Base-by-base conservation (phyloP, 2,888 invertebrate species). In the Chalcis sispes region DNA sequence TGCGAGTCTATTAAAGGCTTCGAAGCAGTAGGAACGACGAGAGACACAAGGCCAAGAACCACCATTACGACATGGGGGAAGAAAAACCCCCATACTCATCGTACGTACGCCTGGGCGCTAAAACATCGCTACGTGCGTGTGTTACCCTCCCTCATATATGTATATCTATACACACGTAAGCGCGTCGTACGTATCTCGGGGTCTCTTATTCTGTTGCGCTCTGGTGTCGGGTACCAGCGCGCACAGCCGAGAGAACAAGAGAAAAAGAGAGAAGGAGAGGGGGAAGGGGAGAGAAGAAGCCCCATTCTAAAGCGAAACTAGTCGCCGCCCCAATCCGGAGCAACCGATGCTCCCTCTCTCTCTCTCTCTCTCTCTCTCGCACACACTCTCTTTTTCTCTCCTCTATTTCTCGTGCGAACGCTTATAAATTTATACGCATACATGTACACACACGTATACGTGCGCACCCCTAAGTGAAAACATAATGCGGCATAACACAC, bases 271-370 rank as follows among this genome's bases (percentile, higher is more conserved):
- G 50, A 50, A n/a, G n/a, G n/a, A n/a, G n/a, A n/a, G n/a, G n/a
- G n/a, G n/a, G n/a, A 52, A 27, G 32, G 20, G 48, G n/a, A 10
- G 25, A 50, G 40, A 62, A 67, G 71, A 69, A 71, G 69, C 72
- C 79, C 77, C 74, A 58, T 46, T 71, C 71, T 58, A 69, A 75
- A 79, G 79, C 48, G 65, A 79, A 82, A 80, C 77, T 62, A 78
- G 80, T 78, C 71, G 56, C 79, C 77, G 79, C 78, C 77, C 72
- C 65, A 69, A 23, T 42, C 8, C 29, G 48, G 13, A 48, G 15
- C 15, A 50, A 27, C 50, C 62, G 32, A 48, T 36, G 69, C 46
- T 29, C 40, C n/a, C 58, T 18, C 10, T 20, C 61, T 4, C 27
- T 15, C 29, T 25, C n/a, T n/a, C n/a, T n/a, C n/a, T n/a, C n/a